These are phyloP conservation scores for Heliconius himera DNA, from an alignment of 1,140 invertebrate species.

Conservation along the genomic window DNA sequence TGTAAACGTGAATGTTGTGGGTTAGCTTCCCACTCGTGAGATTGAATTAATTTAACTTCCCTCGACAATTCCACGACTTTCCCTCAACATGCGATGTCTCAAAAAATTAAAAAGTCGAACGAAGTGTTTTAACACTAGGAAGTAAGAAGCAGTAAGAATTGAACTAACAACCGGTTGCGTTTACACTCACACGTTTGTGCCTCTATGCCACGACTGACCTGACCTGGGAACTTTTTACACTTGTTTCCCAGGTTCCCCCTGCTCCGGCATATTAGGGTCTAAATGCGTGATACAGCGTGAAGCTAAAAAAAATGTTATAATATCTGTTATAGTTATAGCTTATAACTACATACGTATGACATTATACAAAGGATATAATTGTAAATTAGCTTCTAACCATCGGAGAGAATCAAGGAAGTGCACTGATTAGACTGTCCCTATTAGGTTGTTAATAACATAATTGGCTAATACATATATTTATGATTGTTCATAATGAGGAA, in stretches of 20 bases:
- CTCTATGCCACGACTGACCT: no score
- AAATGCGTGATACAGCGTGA: not conserved
- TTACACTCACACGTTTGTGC: no score
- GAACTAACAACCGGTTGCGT: no score
- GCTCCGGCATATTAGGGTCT: not conserved
- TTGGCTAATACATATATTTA: not conserved
- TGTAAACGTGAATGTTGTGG: not conserved
- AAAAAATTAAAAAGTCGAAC: not conserved
- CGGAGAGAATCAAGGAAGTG: not conserved
- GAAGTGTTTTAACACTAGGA: not conserved
- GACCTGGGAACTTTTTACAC: not conserved
- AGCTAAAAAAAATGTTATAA: not conserved
- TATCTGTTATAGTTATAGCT: not conserved
- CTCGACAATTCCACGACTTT: no score
- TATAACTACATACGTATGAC: not conserved
- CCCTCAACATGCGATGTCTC: no score
- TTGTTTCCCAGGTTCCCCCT: not conserved
- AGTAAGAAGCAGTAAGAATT: no score
- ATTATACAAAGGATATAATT: not conserved
- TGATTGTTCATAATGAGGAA: not conserved
- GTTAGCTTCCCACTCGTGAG: not conserved
- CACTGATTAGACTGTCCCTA: not conserved
- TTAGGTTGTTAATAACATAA: not conserved
- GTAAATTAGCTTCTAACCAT: not conserved
- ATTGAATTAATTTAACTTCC: not conserved